Percentiles rank a stretch among this genome's conserved stretches.
Conservation (phyloP, 2,113 vertebrate genomes). For the Perca flavescens region DNA sequence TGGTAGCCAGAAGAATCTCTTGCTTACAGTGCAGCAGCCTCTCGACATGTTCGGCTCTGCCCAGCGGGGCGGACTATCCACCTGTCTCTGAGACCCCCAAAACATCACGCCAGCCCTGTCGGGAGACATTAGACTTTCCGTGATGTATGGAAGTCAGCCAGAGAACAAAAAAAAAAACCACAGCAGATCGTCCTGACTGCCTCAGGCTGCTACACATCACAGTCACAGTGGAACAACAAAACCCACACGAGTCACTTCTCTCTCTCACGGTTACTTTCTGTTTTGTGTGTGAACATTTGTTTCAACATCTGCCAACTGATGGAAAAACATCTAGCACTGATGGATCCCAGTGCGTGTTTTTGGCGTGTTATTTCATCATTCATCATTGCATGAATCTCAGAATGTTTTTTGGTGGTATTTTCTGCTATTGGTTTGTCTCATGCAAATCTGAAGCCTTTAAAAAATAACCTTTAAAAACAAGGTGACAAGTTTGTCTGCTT, state of each 20-base stretch:
- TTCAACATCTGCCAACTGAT: not conserved
- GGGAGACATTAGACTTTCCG: constrained; percentile 49
- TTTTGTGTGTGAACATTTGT: not conserved
- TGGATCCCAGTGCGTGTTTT: not conserved
- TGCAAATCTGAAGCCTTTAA: not conserved
- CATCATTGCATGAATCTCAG: no score
- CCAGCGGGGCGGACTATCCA: constrained; percentile 43
- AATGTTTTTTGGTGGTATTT: not conserved
- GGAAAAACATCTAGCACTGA: not conserved
- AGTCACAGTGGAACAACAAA: constrained; percentile 5
- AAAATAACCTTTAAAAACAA: not conserved
- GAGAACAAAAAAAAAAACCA: constrained; percentile 35
- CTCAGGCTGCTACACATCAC: constrained; percentile 55
- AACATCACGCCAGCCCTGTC: constrained; percentile 46
- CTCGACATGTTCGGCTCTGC: constrained; percentile 35
- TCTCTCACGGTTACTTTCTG: constrained; percentile 1
- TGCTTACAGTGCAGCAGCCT: constrained; percentile 51
- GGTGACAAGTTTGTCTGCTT: not conserved
- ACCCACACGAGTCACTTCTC: constrained; percentile 20
- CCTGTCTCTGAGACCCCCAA: constrained; percentile 60
- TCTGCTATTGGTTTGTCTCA: not conserved
- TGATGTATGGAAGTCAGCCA: constrained; percentile 58
- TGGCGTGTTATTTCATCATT: no score
- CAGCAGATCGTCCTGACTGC: constrained; percentile 32
- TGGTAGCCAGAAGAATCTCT: not conserved